Evolutionary conservation across 2,113 vertebrate genomes (phyloP), one percentile per base, ranked within the genome.

Genomic region (Megaceryle maxima): DNA sequence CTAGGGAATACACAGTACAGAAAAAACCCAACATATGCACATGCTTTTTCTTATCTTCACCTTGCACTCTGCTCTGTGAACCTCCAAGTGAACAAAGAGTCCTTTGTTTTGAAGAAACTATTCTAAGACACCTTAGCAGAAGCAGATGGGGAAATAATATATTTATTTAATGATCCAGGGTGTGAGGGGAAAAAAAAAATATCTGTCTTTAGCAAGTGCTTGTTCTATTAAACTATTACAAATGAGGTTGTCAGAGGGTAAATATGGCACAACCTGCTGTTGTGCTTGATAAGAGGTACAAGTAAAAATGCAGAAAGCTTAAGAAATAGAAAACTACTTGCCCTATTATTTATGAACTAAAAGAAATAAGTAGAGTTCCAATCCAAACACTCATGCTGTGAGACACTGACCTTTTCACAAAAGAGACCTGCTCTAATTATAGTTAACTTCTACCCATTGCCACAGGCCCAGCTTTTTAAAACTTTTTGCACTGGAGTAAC

Each of bases 101-200:
- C 33, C 26, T 88, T 69, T 75, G 57, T 53, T 80, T 86, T 69
- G 55, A 39, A 83, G 33, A 57, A 88, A 35, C 10, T 86, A 3
- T 33, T 88, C 60, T 41, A 63, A 69, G 77, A 43, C 12, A 76
- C 76, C 41, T 86, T 31, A 53, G n/a, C 63, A 69, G 80, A 75
- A 48, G 16, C 33, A 72, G n/a, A 5, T 28, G 33, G 44, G 26
- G 26, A 26, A 64, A 48, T 15, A 50, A n/a, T 48, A 3, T 8
- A 39, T 72, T 87, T 82, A 44, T 80, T 92, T 69, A 14, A 22
- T 46, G n/a, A 74, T 55, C 39, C 26, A 4, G 31, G 73, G 5
- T 6, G 8, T 0, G 0, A 3, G n/a, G 67, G 44, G 46, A 33
- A 46, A 15, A 37, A 15, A 37, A 72, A 50, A 46, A 28, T 31